phyloP scores from a whole-genome alignment of 2,113 vertebrate genomes.

The Oreotragus oreotragus region DNA sequence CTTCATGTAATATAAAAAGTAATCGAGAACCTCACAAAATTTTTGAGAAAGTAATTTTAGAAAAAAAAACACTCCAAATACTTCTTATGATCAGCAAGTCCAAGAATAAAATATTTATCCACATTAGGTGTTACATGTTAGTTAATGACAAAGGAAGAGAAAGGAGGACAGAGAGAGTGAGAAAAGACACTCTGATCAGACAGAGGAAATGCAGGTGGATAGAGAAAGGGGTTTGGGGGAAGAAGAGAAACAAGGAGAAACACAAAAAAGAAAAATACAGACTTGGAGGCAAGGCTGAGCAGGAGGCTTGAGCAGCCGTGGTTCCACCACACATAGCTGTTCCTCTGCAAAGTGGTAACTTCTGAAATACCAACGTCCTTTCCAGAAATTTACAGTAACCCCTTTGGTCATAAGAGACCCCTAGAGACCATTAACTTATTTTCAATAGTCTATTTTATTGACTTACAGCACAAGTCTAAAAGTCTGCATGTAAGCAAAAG shows the following conservation, averaged over 20 bases:
- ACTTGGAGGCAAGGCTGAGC: background rate
- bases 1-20: conserved; percentile 30
- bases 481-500: background rate
- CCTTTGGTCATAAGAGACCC: background rate
- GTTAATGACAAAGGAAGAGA: background rate
- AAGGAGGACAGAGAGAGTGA: background rate
- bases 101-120: conserved; percentile 24
- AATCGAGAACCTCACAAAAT: background rate
- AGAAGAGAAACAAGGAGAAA: background rate
- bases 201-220: background rate
- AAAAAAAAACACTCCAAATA: background rate
- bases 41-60: background rate
- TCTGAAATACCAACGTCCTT: background rate
- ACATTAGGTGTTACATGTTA: background rate
- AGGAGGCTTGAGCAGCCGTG: background rate
- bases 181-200: background rate
- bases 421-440: background rate
- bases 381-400: background rate
- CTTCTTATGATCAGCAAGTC: background rate
- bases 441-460: background rate
- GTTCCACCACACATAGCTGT: background rate
- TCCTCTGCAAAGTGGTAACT: background rate
- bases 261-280: background rate
- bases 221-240: background rate
- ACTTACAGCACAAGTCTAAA: background rate